Evolutionary conservation across 2,113 vertebrate species (phyloP), one percentile per base, ranked within the genome.

Genomic region (Ceyx melanurus): DNA sequence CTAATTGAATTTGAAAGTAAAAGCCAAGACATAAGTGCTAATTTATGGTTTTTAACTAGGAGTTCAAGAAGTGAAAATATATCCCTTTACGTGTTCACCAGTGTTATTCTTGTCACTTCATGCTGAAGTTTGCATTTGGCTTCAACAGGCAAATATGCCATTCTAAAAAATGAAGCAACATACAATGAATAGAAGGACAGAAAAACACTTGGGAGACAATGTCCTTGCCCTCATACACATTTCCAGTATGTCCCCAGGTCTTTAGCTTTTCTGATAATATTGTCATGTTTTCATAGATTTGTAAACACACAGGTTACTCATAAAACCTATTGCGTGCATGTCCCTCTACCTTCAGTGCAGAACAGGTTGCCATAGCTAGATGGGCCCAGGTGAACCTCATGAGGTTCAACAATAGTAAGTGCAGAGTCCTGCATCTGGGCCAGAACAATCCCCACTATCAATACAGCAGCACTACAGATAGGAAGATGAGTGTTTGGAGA

Each of bases 241-340:
- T 56, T 60, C 45, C 22, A 37, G 8, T 28, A 28, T 15, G 51
- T 58, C 13, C 13, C 10, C 28, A 6, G 43, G 31, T 10, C 37
- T 76, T 82, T 21, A 22, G 22, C 4, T 74, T 76, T 71, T 35
- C 35, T 70, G 14, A 10, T 20, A 72, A 46, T 14, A 40, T 5
- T 64, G 7, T 50, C 15, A 9, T 43, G 4, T 46, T 54, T 23
- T 26, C 17, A 26, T 19, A 65, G 13, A 15, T 73, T 70, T 71
- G 35, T 66, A 78, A 65, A 50, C 5, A 78, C 21, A 28, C 13
- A 8, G 13, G 13, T 57, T 77, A 45, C 14, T 26, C 7, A 5
- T 2, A 50, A 3, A 2, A 4, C 7, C 16, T 42, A 7, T 4
- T 26, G 29, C 15, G 26, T 4, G 6, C 8, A 6, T 35, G 15